phyloP scores from a whole-genome alignment of 2,113 vertebrate genomes.

The Podarcis muralis region DNA sequence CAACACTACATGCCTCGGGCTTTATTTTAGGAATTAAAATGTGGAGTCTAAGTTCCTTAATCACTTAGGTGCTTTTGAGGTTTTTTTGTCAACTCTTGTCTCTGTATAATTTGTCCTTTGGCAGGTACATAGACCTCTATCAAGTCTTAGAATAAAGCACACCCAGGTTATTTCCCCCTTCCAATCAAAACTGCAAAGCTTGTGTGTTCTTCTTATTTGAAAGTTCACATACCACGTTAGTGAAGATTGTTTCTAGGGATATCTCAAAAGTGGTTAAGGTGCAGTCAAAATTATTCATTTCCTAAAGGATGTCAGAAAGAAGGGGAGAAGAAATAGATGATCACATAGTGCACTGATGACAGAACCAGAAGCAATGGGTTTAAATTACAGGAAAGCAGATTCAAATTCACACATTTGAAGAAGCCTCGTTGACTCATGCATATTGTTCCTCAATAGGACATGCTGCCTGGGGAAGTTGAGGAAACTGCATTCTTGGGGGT shows the following conservation, averaged over 20 bases:
- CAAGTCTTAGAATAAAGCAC: background rate
- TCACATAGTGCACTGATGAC: background rate
- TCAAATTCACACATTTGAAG: background rate
- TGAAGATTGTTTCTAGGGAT: background rate
- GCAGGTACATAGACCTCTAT: background rate
- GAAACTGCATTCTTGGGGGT: background rate
- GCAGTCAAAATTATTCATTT: background rate
- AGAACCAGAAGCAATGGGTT: background rate
- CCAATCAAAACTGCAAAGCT: background rate
- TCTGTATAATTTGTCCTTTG: constrained; percentile 3
- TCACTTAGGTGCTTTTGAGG: background rate
- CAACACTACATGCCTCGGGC: constrained; percentile 30
- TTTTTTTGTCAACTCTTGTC: constrained; percentile 14
- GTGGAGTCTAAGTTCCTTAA: background rate
- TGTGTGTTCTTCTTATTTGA: background rate
- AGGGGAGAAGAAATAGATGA: background rate
- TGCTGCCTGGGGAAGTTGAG: background rate
- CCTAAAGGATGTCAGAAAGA: background rate
- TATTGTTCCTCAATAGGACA: background rate
- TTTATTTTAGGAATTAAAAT: constrained; percentile 46
- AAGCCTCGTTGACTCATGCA: background rate
- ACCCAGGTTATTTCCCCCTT: background rate
- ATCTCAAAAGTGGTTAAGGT: background rate
- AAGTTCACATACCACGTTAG: background rate
- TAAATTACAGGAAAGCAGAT: background rate